phyloP scores from a whole-genome alignment of 2,797 vertebrate species.

The Pipistrellus pygmaeus region DNA sequence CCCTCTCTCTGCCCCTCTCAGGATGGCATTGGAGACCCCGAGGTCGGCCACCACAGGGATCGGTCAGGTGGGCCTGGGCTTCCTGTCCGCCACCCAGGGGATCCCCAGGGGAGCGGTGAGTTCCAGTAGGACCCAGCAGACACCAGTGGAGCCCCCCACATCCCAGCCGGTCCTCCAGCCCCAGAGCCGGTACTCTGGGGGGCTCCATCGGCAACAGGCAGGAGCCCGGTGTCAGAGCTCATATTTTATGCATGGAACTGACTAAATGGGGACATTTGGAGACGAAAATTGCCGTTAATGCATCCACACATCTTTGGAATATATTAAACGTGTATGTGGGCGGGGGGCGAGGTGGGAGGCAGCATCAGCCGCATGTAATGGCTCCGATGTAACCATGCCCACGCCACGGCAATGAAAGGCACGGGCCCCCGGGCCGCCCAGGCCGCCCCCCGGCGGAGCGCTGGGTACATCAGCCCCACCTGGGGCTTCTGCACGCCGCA shows the following conservation, averaged over 20 bases:
- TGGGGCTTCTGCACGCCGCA: conserved; percentile 32
- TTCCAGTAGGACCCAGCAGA: background rate
- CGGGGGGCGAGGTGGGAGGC: background rate
- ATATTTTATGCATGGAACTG: conserved; percentile 75
- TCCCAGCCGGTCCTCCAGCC: background rate
- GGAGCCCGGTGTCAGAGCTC: conserved; percentile 71
- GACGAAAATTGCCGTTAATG: conserved; percentile 74
- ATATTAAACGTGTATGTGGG: conserved; percentile 55
- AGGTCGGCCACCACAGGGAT: background rate
- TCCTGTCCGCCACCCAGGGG: background rate
- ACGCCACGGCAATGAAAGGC: background rate
- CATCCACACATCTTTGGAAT: conserved; percentile 76
- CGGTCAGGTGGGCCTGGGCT: background rate
- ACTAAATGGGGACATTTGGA: conserved; percentile 76
- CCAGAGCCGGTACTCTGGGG: background rate
- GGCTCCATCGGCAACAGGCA: background rate
- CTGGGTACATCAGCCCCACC: background rate
- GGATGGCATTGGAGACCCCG: background rate
- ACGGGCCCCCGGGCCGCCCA: background rate
- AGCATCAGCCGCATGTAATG: conserved; percentile 64
- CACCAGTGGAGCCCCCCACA: accelerated
- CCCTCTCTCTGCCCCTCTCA: background rate
- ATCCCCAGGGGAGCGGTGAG: background rate
- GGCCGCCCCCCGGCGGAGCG: accelerated
- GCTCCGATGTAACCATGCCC: conserved; percentile 56